These are phyloP conservation scores for Gracilinanus agilis DNA, from an alignment of 2,113 vertebrate genomes.

Conservation along the genomic window DNA sequence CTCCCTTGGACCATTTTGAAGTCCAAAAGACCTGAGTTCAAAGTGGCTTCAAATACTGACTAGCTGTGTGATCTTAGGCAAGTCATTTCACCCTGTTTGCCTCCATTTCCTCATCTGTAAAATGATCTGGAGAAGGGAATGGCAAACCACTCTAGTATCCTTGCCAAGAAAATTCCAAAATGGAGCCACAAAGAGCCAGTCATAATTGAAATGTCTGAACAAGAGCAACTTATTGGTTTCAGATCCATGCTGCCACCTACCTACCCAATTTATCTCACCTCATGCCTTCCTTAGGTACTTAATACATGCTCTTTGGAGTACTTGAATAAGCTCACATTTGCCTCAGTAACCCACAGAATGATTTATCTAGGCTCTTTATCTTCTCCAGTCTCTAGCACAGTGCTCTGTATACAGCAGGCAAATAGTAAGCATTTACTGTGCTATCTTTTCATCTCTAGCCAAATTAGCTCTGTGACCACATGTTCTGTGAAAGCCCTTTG, in stretches of 20 bases:
- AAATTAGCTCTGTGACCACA: no score
- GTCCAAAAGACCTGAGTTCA: background rate
- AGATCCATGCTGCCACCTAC: background rate
- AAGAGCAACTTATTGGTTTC: background rate
- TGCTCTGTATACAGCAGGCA: no score
- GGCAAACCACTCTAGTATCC: background rate
- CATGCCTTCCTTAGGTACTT: no score
- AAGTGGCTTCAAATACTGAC: background rate
- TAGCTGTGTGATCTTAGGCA: background rate
- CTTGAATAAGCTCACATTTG: no score
- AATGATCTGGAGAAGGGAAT: background rate
- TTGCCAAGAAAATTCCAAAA: background rate
- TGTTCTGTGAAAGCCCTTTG: no score
- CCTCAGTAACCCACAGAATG: no score
- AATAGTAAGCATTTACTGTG: no score
- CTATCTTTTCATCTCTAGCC: no score
- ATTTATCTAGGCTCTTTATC: no score
- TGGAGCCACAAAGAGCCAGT: background rate
- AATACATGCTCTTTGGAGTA: no score
- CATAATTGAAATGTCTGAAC: background rate
- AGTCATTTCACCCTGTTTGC: background rate
- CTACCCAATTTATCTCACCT: no score
- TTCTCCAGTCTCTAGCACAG: no score
- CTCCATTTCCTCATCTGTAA: background rate
- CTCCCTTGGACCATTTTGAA: background rate